These are phyloP conservation scores for Phyllostomus discolor DNA, from an alignment of 2,113 vertebrate genomes.

Conservation along the genomic window DNA sequence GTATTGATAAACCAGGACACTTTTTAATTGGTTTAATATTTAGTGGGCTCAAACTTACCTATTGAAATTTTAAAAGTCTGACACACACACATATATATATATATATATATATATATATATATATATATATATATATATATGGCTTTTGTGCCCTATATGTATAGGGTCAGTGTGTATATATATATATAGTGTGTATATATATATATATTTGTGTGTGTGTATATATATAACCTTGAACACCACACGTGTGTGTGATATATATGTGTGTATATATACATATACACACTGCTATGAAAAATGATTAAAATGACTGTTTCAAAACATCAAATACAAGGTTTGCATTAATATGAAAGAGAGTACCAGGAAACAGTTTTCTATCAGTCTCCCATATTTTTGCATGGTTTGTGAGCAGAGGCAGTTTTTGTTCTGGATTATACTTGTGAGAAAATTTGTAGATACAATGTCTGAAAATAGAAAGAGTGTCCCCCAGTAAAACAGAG, in stretches of 20 bases:
- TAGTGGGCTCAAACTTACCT: background rate
- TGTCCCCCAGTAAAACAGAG: background rate
- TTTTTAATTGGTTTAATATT: background rate
- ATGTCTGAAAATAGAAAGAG: background rate
- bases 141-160: too few relatives aligned
- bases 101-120: too few relatives aligned
- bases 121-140: too few relatives aligned
- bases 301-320: slow-evolving; percentile 39
- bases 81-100: background rate
- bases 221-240: too few relatives aligned
- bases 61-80: slow-evolving; percentile 4
- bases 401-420: background rate
- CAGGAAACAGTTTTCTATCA: background rate
- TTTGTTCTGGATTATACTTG: background rate
- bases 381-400: background rate
- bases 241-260: too few relatives aligned
- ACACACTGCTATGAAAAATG: background rate
- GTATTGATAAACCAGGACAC: background rate
- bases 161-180: too few relatives aligned
- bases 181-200: too few relatives aligned
- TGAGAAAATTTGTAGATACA: background rate
- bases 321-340: background rate
- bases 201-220: too few relatives aligned
- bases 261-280: too few relatives aligned
- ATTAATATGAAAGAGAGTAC: background rate